Conservation (phyloP, 2,888 invertebrate genomes). For the Tetanocera ferruginea region DNA sequence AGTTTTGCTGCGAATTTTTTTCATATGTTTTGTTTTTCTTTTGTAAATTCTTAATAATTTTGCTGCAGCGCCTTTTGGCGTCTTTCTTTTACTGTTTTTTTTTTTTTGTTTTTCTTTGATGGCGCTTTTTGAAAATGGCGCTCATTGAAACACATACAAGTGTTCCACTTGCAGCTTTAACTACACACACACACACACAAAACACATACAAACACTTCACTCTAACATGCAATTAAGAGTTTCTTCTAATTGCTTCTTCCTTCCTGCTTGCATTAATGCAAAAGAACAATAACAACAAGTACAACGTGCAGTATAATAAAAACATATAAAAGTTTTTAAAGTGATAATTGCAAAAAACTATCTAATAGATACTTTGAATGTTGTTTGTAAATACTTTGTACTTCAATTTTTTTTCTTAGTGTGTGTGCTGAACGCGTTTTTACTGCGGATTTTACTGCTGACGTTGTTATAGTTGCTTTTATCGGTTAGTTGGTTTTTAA, state of each 20-base stretch:
- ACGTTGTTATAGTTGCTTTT: too few species aligned
- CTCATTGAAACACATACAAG: constrained; percentile 6
- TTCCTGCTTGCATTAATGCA: constrained; percentile 10
- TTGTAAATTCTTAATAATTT: constrained; percentile 20
- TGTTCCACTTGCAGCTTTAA: neutral
- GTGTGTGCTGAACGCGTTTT: neutral
- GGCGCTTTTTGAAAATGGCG: neutral
- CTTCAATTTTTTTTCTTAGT: neutral
- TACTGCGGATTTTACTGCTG: neutral
- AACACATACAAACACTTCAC: constrained; percentile 3
- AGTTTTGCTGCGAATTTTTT: neutral
- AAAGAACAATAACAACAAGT: neutral
- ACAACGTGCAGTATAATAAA: neutral
- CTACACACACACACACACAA: neutral
- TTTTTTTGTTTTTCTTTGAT: neutral
- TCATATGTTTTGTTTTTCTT: neutral
- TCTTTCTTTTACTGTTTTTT: neutral
- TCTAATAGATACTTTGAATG: neutral
- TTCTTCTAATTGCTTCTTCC: constrained; percentile 17
- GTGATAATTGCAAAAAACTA: constrained; percentile 23
- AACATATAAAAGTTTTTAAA: constrained; percentile 1
- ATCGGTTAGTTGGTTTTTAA: neutral
- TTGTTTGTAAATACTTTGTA: neutral
- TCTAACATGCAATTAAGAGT: constrained; percentile 32
- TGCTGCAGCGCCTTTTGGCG: constrained; percentile 19